These are phyloP conservation scores for Lacanobia wlatinum DNA, from an alignment of 2,888 invertebrate species.

Conservation along the genomic window DNA sequence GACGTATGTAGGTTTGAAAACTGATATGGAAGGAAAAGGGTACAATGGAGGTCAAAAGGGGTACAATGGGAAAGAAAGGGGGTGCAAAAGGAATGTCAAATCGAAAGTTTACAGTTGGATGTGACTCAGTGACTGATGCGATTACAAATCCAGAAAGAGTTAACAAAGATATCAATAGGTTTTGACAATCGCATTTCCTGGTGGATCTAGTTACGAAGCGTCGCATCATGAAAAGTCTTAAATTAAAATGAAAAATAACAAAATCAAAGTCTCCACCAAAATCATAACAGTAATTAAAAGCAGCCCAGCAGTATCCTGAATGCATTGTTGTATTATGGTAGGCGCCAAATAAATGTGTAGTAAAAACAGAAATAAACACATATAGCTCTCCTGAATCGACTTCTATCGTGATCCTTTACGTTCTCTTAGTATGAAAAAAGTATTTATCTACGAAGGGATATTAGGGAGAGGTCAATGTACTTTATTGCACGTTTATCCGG, in stretches of 20 bases:
- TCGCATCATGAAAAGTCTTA: neutral
- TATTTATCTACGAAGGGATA: no score
- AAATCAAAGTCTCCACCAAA: no score
- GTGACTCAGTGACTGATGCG: neutral
- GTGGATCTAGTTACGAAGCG: neutral
- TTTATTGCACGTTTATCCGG: no score
- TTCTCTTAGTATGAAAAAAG: no score
- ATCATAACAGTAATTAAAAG: no score
- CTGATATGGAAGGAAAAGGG: conserved; percentile 16
- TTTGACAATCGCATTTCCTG: no score
- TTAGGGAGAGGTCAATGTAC: no score
- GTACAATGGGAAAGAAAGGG: neutral
- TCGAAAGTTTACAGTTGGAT: neutral
- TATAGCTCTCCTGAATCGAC: no score
- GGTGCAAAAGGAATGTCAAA: conserved; percentile 2
- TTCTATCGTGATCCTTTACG: no score
- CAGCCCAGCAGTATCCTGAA: neutral
- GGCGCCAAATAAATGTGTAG: no score
- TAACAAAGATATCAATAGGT: neutral
- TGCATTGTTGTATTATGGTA: neutral
- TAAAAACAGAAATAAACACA: no score
- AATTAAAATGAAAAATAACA: neutral
- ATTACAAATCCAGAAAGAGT: conserved; percentile 7
- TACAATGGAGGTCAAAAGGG: conserved; percentile 17
- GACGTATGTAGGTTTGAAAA: conserved; percentile 12